Percentiles rank a stretch among this genome's conserved stretches.
Conservation (phyloP, 2,797 vertebrate species). For the Sebastes goodei region DNA sequence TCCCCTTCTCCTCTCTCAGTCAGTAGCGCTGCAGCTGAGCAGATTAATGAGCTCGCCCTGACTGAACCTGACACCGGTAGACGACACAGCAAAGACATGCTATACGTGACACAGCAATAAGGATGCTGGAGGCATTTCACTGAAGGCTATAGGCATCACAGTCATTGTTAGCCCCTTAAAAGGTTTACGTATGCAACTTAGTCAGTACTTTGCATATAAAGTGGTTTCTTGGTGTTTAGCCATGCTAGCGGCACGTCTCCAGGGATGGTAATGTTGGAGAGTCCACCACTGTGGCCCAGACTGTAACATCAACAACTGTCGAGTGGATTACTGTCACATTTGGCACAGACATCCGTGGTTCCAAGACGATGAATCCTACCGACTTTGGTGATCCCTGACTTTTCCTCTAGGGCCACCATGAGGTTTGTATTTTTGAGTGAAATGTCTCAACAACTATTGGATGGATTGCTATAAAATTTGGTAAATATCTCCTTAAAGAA, state of each 20-base stretch:
- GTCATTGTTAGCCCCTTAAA: background rate
- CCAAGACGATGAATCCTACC: background rate
- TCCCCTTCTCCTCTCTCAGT: slow-evolving; percentile 16
- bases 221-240: background rate
- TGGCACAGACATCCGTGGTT: background rate
- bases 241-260: background rate
- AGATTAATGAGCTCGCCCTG: slow-evolving; percentile 60
- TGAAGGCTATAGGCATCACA: background rate
- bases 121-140: slow-evolving; percentile 3
- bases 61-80: slow-evolving; percentile 52
- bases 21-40: slow-evolving; percentile 34
- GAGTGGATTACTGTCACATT: background rate
- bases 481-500: too few relatives aligned
- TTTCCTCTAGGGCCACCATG: too few relatives aligned
- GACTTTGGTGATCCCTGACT: too few relatives aligned
- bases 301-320: background rate
- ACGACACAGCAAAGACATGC: slow-evolving; percentile 45
- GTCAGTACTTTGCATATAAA: background rate
- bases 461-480: background rate
- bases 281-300: background rate
- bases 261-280: background rate
- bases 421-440: too few relatives aligned
- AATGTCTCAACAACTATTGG: too few relatives aligned
- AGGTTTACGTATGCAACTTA: background rate
- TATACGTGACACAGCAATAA: slow-evolving; percentile 47